These are phyloP conservation scores for Microplitis deprimator DNA, from an alignment of 2,888 invertebrate genomes.

Conservation along the genomic window DNA sequence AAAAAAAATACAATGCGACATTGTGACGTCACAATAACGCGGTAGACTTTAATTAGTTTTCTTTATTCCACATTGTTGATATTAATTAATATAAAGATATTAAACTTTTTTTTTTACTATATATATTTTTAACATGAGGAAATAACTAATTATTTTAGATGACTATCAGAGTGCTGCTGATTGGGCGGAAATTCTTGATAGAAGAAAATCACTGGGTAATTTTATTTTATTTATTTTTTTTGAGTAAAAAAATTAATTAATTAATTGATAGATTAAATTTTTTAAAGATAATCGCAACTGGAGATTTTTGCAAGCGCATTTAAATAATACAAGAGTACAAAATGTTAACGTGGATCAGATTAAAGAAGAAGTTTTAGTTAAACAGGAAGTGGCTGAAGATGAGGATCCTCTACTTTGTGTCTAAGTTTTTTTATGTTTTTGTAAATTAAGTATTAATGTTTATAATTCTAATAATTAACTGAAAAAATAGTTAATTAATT, in stretches of 20 bases:
- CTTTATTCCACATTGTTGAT: not conserved
- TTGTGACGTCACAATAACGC: not conserved
- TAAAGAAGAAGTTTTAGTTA: not conserved
- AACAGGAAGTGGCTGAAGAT: not conserved
- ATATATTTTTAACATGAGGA: not conserved
- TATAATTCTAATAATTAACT: too few species aligned
- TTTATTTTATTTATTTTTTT: not conserved
- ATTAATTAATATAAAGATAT: not conserved
- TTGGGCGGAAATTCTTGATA: not conserved
- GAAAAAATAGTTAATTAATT: too few species aligned
- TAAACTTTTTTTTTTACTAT: not conserved
- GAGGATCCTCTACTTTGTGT: not conserved
- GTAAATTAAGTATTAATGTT: too few species aligned
- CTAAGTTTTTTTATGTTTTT: too few species aligned
- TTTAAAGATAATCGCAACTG: not conserved
- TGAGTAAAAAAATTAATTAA: not conserved
- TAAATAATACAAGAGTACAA: not conserved
- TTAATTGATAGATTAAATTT: not conserved
- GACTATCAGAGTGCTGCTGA: not conserved
- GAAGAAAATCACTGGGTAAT: not conserved
- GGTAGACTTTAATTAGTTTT: not conserved
- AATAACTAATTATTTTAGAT: not conserved
- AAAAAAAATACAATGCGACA: not conserved
- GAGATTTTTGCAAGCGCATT: conserved; percentile 15
- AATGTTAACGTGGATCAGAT: not conserved